Evolutionary conservation across 2,888 invertebrate species (phyloP).

Genomic region (Hyposoter didymator): DNA sequence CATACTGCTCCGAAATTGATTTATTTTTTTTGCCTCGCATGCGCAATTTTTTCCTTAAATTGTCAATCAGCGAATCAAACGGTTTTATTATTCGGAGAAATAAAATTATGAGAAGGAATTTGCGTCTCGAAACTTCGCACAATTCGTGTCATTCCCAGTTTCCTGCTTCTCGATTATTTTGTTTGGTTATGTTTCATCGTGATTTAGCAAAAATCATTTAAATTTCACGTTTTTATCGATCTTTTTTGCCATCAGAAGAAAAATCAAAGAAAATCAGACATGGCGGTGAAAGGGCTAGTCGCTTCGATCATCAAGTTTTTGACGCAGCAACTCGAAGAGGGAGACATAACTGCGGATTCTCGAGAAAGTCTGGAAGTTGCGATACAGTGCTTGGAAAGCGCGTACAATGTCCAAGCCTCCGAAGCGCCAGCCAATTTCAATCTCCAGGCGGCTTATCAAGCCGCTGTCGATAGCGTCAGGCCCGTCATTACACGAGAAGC

Average conservation of each 20-base stretch:
- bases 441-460: constrained; percentile 84
- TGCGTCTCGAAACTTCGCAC: not conserved
- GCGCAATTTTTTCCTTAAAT: not conserved
- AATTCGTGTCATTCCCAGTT: not conserved
- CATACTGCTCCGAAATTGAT: constrained; percentile 25
- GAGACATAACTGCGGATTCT: constrained; percentile 83
- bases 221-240: no score
- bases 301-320: constrained; percentile 87
- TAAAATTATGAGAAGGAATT: not conserved
- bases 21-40: constrained; percentile 19
- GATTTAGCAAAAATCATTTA: constrained; percentile 68
- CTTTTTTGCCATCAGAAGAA: not conserved
- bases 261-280: constrained; percentile 58
- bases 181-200: constrained; percentile 72
- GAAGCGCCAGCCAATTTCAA: constrained; percentile 83
- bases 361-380: constrained; percentile 96
- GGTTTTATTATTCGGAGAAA: not conserved
- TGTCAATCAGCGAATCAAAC: not conserved
- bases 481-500: constrained; percentile 77
- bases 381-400: constrained; percentile 96
- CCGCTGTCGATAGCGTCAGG: constrained; percentile 76
- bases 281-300: constrained; percentile 83
- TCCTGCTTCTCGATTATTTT: not conserved
- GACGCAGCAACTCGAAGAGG: constrained; percentile 86
- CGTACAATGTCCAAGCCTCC: constrained; percentile 89